phyloP scores from a whole-genome alignment of 1,140 invertebrate species.

The Neodiprion virginianus region DNA sequence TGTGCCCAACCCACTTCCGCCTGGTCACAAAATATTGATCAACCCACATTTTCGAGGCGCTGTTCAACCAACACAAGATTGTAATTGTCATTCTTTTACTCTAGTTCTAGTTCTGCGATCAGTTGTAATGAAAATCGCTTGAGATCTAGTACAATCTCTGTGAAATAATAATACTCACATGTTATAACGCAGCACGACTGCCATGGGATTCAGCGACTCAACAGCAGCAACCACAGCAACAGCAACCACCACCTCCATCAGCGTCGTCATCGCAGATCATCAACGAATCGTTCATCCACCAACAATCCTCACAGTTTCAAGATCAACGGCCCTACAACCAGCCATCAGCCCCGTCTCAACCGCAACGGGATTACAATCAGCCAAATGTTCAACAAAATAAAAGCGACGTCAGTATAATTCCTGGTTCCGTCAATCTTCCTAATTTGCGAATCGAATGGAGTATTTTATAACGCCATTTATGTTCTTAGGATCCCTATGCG shows the following conservation, averaged over 20 bases:
- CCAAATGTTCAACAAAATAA: conserved; percentile 47
- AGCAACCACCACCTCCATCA: neutral
- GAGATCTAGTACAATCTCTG: neutral
- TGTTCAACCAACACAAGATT: conserved; percentile 46
- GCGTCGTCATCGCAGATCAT: conserved; percentile 36
- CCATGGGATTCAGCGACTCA: conserved; percentile 9
- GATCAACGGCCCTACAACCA: conserved; percentile 45
- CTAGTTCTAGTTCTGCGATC: neutral
- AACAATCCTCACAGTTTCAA: conserved; percentile 33
- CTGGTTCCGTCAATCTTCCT: neutral
- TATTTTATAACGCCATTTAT: conserved; percentile 19
- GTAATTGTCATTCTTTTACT: conserved; percentile 32
- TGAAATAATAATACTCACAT: conserved; percentile 19
- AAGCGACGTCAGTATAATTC: conserved; percentile 46
- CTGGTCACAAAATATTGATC: conserved; percentile 59
- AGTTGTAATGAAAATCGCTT: neutral
- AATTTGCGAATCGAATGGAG: conserved; percentile 10
- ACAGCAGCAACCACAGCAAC: conserved; percentile 32
- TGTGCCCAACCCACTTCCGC: conserved; percentile 38
- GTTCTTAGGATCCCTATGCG: conserved; percentile 54
- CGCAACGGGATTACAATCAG: conserved; percentile 37
- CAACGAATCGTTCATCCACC: conserved; percentile 40
- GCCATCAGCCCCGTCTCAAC: conserved; percentile 23
- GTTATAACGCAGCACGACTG: conserved; percentile 21
- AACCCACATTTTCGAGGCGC: conserved; percentile 60